Evolutionary conservation across 2,113 vertebrate species (phyloP).

Genomic region (Speoplatyrhinus poulsoni): DNA sequence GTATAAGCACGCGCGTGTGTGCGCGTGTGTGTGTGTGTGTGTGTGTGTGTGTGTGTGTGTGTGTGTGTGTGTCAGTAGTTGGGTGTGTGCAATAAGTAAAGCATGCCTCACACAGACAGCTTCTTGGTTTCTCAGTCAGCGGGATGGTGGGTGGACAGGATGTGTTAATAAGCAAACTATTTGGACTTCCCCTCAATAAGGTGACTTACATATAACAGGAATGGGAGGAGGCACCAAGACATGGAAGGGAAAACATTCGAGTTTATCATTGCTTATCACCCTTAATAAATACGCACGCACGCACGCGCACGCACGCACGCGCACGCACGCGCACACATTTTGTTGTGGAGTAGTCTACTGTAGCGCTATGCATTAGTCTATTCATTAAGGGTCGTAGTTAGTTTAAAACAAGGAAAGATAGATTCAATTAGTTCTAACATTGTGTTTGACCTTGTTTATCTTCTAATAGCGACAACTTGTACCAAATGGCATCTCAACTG

Average conservation of each 20-base stretch:
- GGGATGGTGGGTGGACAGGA: constrained; percentile 59
- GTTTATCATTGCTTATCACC: constrained; percentile 1
- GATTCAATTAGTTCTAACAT: too few species aligned
- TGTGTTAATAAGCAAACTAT: constrained; percentile 59
- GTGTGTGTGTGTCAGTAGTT: constrained; percentile 16
- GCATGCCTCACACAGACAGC: constrained; percentile 49
- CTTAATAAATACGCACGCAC: not conserved
- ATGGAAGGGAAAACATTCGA: constrained; percentile 5
- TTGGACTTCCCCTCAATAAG: constrained; percentile 47
- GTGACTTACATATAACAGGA: constrained; percentile 34
- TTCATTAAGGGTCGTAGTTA: too few species aligned
- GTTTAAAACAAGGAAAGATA: too few species aligned
- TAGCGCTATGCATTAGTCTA: too few species aligned
- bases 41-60: constrained; percentile 34
- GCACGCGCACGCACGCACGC: not conserved
- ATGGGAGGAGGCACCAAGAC: constrained; percentile 7
- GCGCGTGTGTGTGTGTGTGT: constrained; percentile 14
- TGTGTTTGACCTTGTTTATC: constrained; percentile 16
- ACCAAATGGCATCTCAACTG: constrained; percentile 75
- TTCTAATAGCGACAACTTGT: constrained; percentile 65
- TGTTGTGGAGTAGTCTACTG: too few species aligned
- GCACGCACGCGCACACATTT: not conserved
- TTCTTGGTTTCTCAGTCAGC: constrained; percentile 55
- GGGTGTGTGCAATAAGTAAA: constrained; percentile 48
- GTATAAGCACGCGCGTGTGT: constrained; percentile 10